Conservation (phyloP, 1,140 invertebrate species). For the Leptinotarsa defecta region DNA sequence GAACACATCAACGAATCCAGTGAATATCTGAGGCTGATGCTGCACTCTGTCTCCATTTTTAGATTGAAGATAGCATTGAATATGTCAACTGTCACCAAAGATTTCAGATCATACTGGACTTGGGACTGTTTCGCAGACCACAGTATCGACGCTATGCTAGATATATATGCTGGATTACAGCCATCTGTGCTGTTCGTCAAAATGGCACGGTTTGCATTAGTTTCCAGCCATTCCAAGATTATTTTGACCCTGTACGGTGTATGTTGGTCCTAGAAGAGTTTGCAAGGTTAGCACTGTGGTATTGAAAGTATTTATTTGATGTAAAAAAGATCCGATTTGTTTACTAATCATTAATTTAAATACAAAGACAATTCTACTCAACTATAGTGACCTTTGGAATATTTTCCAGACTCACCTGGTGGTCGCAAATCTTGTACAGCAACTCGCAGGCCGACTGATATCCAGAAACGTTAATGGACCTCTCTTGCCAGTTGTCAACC, state of each 20-base stretch:
- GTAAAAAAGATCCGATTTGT: no score
- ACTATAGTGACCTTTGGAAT: not conserved
- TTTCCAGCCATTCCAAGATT: conserved; percentile 67
- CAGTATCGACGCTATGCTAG: conserved; percentile 78
- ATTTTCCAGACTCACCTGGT: conserved; percentile 45
- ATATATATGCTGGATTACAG: conserved; percentile 63
- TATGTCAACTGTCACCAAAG: conserved; percentile 68
- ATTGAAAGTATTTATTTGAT: no score
- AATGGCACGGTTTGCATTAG: conserved; percentile 58
- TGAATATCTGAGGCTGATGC: conserved; percentile 76
- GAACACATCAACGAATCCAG: conserved; percentile 81
- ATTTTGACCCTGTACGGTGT: conserved; percentile 61
- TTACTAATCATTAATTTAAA: no score
- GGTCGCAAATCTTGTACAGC: conserved; percentile 72
- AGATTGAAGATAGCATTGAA: conserved; percentile 79
- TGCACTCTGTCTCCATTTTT: conserved; percentile 68
- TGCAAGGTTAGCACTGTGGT: not conserved
- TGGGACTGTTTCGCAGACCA: conserved; percentile 74
- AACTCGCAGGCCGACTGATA: conserved; percentile 78
- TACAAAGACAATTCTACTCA: not conserved
- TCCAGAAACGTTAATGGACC: conserved; percentile 49
- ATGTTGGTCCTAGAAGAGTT: conserved; percentile 49
- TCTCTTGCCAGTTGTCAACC: conserved; percentile 42
- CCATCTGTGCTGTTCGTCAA: conserved; percentile 44
- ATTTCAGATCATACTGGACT: conserved; percentile 66